Percentiles rank a stretch among this genome's conserved stretches.
phyloP scores from a whole-genome alignment of 2,797 vertebrate species.

The Sternarchorhynchus goeldii region DNA sequence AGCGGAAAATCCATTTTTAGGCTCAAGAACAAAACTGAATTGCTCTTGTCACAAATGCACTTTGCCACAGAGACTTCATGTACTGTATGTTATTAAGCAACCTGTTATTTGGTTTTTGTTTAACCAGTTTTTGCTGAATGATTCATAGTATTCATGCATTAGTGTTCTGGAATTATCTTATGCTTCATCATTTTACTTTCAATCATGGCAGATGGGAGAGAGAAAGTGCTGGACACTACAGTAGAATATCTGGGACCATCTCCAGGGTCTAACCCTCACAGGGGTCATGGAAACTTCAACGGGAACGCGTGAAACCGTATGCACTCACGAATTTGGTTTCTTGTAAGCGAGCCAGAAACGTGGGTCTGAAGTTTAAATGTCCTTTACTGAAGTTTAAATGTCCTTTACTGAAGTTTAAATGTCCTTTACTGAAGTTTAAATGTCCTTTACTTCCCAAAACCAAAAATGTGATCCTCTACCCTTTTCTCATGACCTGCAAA shows the following conservation, averaged over 20 bases:
- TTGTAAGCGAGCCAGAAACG: too few species aligned
- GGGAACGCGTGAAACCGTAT: too few species aligned
- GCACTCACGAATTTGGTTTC: too few species aligned
- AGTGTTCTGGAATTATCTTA: not conserved
- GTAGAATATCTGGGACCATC: not conserved
- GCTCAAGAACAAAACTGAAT: not conserved
- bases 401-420: too few species aligned
- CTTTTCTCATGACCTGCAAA: too few species aligned
- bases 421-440: too few species aligned
- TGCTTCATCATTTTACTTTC: not conserved
- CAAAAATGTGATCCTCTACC: too few species aligned
- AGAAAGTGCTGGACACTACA: not conserved
- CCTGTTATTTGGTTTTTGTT: not conserved
- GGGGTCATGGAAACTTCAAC: too few species aligned
- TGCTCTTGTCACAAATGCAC: not conserved
- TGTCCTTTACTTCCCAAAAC: too few species aligned
- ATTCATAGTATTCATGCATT: not conserved
- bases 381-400: too few species aligned
- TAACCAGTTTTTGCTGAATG: not conserved
- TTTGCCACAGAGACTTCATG: not conserved
- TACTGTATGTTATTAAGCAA: not conserved
- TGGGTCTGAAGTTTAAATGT: too few species aligned
- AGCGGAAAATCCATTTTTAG: not conserved
- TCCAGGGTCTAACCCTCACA: too few species aligned
- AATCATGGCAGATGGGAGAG: not conserved